Conservation (phyloP, 1,140 invertebrate genomes). For the Caenorhabditis remanei region DNA sequence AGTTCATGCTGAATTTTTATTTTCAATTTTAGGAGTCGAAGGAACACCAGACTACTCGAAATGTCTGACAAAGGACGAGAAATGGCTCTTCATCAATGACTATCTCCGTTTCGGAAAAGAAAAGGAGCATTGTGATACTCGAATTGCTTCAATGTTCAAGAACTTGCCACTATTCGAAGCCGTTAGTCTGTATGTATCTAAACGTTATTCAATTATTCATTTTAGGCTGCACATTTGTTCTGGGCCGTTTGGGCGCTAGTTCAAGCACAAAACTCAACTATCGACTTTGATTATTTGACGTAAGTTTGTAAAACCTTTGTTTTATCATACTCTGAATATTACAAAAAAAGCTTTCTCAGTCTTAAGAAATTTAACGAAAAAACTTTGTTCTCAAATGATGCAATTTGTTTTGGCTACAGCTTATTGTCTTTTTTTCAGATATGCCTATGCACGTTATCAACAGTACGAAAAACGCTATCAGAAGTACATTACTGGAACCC, state of each 20-base stretch:
- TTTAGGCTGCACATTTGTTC: conserved; percentile 85
- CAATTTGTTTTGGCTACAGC: too few relatives aligned
- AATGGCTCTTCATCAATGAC: conserved; percentile 67
- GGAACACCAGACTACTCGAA: conserved; percentile 75
- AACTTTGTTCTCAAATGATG: too few relatives aligned
- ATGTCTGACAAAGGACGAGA: conserved; percentile 68
- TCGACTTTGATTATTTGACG: conserved; percentile 93
- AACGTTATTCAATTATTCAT: conserved; percentile 31
- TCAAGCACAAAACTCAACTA: conserved; percentile 89
- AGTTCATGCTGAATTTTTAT: background rate
- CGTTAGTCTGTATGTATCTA: conserved; percentile 58
- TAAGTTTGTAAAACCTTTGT: too few relatives aligned
- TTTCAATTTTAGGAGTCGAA: conserved; percentile 77
- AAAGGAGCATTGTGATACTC: conserved; percentile 10
- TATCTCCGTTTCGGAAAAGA: conserved; percentile 66
- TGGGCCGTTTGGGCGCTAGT: conserved; percentile 94
- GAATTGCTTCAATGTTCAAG: conserved; percentile 64
- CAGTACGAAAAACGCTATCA: conserved; percentile 56
- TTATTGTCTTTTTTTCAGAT: conserved; percentile 27
- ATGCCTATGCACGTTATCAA: conserved; percentile 56
- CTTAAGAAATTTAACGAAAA: too few relatives aligned
- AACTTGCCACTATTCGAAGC: conserved; percentile 71
- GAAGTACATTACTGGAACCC: background rate
- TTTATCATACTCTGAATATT: too few relatives aligned
- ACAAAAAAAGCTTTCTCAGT: too few relatives aligned